Percentiles rank a stretch among this genome's conserved stretches.
These are phyloP conservation scores for Zophobas morio DNA, from an alignment of 1,140 invertebrate genomes.

Conservation along the genomic window DNA sequence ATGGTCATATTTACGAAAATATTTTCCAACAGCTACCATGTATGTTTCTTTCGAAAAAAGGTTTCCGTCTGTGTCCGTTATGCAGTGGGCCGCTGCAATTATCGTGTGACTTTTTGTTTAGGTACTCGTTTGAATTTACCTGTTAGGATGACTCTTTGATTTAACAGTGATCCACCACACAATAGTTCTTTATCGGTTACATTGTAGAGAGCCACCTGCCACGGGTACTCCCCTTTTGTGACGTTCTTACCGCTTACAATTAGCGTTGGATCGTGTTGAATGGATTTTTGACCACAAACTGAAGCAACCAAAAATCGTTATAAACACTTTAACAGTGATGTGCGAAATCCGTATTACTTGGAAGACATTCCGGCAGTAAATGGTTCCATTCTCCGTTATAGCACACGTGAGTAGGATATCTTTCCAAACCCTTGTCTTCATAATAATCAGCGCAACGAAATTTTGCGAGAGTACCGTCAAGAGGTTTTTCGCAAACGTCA, in stretches of 20 bases:
- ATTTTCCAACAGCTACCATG: conserved; percentile 13
- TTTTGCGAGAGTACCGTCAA: conserved; percentile 14
- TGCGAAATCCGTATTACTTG: background rate
- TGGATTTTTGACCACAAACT: background rate
- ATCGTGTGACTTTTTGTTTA: background rate
- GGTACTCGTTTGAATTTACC: background rate
- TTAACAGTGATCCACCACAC: conserved; percentile 8
- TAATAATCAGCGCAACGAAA: conserved; percentile 2
- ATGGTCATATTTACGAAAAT: background rate
- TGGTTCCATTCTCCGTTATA: background rate
- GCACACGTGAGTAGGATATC: background rate
- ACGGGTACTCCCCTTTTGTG: conserved; percentile 9
- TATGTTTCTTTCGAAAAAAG: background rate
- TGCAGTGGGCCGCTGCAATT: background rate
- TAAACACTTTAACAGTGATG: background rate
- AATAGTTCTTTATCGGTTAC: background rate
- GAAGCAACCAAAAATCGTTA: background rate
- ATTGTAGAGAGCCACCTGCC: conserved; percentile 2
- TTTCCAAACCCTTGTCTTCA: background rate
- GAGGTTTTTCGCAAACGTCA: background rate
- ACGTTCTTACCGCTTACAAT: background rate
- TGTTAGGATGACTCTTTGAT: conserved; percentile 5
- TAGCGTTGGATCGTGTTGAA: background rate
- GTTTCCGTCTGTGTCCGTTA: background rate
- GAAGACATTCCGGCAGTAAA: background rate